These are phyloP conservation scores for Agonopterix heracliana DNA, from an alignment of 2,888 invertebrate species.

Conservation along the genomic window DNA sequence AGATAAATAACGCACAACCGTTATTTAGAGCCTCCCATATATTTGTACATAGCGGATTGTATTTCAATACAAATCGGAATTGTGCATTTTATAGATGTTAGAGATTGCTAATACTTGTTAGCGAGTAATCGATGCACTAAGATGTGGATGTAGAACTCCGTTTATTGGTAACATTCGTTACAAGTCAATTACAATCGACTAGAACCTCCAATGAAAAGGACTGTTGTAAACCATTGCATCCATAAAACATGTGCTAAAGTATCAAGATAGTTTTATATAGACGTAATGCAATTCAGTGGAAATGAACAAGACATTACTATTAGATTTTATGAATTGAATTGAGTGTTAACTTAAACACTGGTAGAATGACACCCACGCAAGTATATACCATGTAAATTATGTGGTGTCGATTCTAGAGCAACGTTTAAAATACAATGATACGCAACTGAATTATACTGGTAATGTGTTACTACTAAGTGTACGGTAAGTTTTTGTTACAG, in stretches of 20 bases:
- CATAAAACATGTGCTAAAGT: too few relatives aligned
- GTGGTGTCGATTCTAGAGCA: too few relatives aligned
- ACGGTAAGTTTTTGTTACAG: neutral
- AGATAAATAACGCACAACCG: constrained; percentile 38
- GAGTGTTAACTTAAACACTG: too few relatives aligned
- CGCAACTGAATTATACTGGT: neutral
- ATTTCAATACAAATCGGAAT: constrained; percentile 42
- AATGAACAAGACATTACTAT: too few relatives aligned
- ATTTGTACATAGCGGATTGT: constrained; percentile 38
- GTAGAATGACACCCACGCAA: too few relatives aligned
- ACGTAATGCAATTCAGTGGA: too few relatives aligned
- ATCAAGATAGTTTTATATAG: too few relatives aligned
- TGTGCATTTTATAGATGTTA: constrained; percentile 22
- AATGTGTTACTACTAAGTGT: constrained; percentile 7
- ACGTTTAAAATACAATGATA: too few relatives aligned
- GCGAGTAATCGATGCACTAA: constrained; percentile 7
- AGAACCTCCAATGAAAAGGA: neutral
- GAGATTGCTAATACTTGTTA: constrained; percentile 8
- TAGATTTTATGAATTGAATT: too few relatives aligned
- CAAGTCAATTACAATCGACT: constrained; percentile 5
- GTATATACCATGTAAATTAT: too few relatives aligned
- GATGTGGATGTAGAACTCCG: neutral
- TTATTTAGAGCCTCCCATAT: constrained; percentile 42
- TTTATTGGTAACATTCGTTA: constrained; percentile 7
- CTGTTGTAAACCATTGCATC: neutral